These are phyloP conservation scores for Girardia tigrina DNA, from an alignment of 2,888 invertebrate species.

Conservation along the genomic window DNA sequence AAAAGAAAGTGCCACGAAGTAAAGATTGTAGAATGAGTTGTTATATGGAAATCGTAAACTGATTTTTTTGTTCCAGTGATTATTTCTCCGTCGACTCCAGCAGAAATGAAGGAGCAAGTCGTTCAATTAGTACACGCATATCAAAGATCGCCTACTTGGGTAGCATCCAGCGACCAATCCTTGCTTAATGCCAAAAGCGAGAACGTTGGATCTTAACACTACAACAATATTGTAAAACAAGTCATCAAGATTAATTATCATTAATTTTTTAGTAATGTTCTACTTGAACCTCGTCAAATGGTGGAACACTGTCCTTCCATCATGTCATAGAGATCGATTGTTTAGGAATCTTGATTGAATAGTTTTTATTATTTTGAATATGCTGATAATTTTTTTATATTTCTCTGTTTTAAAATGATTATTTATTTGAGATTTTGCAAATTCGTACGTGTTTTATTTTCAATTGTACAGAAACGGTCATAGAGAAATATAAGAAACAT, in stretches of 20 bases:
- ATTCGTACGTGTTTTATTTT: background rate
- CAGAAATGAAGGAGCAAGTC: background rate
- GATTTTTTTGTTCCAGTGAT: background rate
- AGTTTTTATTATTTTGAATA: conserved; percentile 19
- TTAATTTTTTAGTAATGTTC: background rate
- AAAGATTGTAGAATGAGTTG: too few species aligned
- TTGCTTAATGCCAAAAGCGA: background rate
- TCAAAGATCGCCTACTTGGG: background rate
- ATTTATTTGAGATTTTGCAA: conserved; percentile 23
- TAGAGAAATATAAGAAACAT: background rate
- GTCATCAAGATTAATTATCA: background rate
- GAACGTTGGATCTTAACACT: background rate
- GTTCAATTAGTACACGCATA: background rate
- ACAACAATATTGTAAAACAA: background rate
- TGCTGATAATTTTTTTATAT: conserved; percentile 21
- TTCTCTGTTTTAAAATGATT: conserved; percentile 23
- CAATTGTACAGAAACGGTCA: conserved; percentile 1
- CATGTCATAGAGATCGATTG: background rate
- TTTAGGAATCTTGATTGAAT: conserved; percentile 4
- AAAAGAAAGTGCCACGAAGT: too few species aligned
- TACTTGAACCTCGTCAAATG: background rate
- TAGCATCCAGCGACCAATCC: background rate
- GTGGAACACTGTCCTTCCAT: background rate
- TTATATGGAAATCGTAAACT: too few species aligned
- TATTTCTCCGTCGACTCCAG: background rate